Conservation (phyloP, 2,113 vertebrate genomes). For the Antennarius striatus region DNA sequence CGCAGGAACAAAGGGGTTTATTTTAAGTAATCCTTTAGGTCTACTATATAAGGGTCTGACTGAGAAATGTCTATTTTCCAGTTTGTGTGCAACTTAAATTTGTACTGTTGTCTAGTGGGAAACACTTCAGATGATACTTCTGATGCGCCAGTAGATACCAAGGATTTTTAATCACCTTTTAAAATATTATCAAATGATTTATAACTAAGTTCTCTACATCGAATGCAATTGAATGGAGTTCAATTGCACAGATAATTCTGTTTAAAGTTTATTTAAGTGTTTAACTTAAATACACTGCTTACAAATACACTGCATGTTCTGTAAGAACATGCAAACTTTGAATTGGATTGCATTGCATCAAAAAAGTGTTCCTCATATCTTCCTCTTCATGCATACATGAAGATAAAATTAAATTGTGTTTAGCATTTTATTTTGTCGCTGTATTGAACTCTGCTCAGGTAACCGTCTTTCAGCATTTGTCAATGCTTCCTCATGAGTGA, state of each 20-base stretch:
- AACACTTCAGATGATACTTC: constrained; percentile 5
- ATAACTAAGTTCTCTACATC: constrained; percentile 3
- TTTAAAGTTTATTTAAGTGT: neutral
- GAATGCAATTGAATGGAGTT: constrained; percentile 7
- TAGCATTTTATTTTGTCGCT: constrained; percentile 5
- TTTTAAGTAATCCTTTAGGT: constrained; percentile 8
- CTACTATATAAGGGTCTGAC: constrained; percentile 3
- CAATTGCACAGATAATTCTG: neutral
- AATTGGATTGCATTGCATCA: constrained; percentile 27
- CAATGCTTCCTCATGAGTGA: neutral
- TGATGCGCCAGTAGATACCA: constrained; percentile 1
- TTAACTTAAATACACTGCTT: no score
- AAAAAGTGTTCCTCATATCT: constrained; percentile 1
- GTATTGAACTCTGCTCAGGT: constrained; percentile 57
- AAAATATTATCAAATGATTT: constrained; percentile 8
- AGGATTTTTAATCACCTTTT: neutral
- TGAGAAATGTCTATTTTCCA: neutral
- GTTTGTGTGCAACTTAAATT: constrained; percentile 23
- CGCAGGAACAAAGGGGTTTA: neutral
- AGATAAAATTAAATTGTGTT: neutral
- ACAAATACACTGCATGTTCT: no score
- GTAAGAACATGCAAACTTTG: neutral
- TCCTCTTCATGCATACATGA: neutral
- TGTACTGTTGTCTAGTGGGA: constrained; percentile 1
- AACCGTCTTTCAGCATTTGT: constrained; percentile 25